Conservation (phyloP, 2,888 invertebrate species). For the Idaea dimidiata region DNA sequence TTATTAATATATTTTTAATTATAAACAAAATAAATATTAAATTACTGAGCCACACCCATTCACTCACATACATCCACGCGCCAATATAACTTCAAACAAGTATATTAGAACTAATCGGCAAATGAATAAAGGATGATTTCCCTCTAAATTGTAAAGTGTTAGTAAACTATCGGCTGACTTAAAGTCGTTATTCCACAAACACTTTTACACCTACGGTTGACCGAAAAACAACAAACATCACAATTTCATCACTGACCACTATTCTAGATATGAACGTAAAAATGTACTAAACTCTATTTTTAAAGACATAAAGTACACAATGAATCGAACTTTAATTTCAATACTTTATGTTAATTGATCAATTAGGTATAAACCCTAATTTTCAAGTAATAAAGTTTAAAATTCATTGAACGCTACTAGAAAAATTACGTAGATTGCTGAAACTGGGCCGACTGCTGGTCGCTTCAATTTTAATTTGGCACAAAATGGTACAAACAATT, state of each 20-base stretch:
- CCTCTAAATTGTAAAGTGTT: too few species aligned
- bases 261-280: neutral
- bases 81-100: too few species aligned
- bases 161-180: neutral
- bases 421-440: constrained; percentile 24
- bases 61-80: too few species aligned
- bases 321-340: neutral
- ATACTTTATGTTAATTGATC: too few species aligned
- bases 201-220: neutral
- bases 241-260: neutral
- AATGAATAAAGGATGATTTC: too few species aligned
- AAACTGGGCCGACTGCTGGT: constrained; percentile 28
- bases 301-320: constrained; percentile 12
- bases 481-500: constrained; percentile 18
- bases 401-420: constrained; percentile 1
- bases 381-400: constrained; percentile 9
- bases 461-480: constrained; percentile 26
- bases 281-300: constrained; percentile 2
- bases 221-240: neutral
- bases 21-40: too few species aligned
- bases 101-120: too few species aligned
- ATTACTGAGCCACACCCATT: too few species aligned
- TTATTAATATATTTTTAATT: too few species aligned
- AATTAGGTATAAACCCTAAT: neutral
- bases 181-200: neutral